Base-by-base conservation (phyloP, 2,113 vertebrate genomes). In the Grammomys surdaster region DNA sequence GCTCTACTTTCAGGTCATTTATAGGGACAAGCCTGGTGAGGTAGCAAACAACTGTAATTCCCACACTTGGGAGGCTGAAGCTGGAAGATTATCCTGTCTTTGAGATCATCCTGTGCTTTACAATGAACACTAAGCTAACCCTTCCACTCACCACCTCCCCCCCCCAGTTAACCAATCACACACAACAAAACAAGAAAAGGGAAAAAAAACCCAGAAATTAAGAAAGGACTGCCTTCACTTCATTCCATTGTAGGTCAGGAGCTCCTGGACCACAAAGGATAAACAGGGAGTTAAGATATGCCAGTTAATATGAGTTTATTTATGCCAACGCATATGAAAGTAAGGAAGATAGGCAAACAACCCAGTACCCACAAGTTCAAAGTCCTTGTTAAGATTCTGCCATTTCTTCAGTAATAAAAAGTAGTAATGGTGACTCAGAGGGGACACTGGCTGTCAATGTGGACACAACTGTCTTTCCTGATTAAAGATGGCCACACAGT, bases 271-370 rank as follows among this genome's bases (percentile, higher is more conserved):
- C 9, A 12, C 7, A 76, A 93, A 81, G 69, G 92, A 93, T 31
- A 94, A 56, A 56, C 69, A 40, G 2, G 10, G 33, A 88, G 36
- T 58, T 65, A 92, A 19, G 36, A n/a, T 70, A 58, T 73, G 63
- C 92, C 78, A 72, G 67, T 77, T 69, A 93, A 16, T 12, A 10
- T 85, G 85, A 96, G 63, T 96, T 97, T 97, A 95, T 97, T 96
- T 88, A 75, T 88, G 60, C 48, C 11, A 51, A 56, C 87, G 91
- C 70, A 95, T 60, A 93, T 67, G 90, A 89, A 97, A 96, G 58
- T 73, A 87, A 26, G 65, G 95, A 92, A 88, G 88, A 69, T 90
- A 88, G 31, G 85, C 88, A 94, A 63, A 89, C 58, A 88, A 76
- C 22, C 54, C 69, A 60, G 75, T 73, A 58, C 43, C 58, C 51